phyloP scores from a whole-genome alignment of 2,888 invertebrate species.

The Congeria kusceri region DNA sequence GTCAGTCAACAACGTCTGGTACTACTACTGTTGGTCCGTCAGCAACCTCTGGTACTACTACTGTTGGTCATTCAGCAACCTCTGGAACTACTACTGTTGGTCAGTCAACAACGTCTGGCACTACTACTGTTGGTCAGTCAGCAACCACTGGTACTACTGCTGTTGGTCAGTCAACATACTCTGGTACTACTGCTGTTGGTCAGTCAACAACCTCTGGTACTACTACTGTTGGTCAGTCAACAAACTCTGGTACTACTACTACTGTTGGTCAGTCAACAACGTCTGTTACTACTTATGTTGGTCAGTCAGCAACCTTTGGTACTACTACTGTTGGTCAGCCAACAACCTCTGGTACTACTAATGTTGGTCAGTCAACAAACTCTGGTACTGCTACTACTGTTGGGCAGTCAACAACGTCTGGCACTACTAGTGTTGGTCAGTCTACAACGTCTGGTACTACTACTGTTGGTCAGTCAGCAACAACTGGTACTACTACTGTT shows the following conservation, averaged over 20 bases:
- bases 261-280: not conserved
- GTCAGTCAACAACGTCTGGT: not conserved
- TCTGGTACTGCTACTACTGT: too few species aligned
- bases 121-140: not conserved
- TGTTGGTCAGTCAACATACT: not conserved
- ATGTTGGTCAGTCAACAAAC: constrained; percentile 1
- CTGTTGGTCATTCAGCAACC: constrained; percentile 2
- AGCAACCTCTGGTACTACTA: not conserved
- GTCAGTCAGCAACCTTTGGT: not conserved
- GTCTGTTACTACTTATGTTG: too few species aligned
- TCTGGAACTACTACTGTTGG: too few species aligned
- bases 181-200: too few species aligned
- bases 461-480: not conserved
- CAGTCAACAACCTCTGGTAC: not conserved
- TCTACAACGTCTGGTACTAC: not conserved
- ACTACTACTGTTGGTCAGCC: not conserved
- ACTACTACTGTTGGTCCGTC: not conserved
- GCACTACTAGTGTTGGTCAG: not conserved
- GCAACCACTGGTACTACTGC: not conserved
- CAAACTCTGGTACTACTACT: not conserved
- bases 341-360: not conserved
- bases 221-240: not conserved
- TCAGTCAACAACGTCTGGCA: not conserved
- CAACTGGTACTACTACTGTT: too few species aligned
- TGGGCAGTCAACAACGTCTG: not conserved